Evolutionary conservation across 2,797 vertebrate species (phyloP), one percentile per base, ranked within the genome.

Genomic region (Rhynchonycteris naso): DNA sequence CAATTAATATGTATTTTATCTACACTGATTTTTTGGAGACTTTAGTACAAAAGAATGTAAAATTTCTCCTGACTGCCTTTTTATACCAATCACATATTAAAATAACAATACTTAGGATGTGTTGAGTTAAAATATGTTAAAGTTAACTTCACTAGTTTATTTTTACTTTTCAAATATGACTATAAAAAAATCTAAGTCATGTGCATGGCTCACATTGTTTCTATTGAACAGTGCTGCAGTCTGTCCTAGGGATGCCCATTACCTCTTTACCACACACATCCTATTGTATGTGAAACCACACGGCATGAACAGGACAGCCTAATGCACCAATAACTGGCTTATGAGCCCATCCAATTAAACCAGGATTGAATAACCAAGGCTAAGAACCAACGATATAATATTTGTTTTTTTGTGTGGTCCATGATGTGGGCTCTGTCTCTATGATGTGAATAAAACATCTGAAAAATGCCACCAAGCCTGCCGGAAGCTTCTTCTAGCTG

Each of bases 31-130:
- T 90, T 83, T 90, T 83, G 82, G 91, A 95, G 74, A 33, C 58
- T 38, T 85, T 50, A 56, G 35, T 80, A 63, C 33, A 83, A 93
- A 95, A 91, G 11, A 11, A 4, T 80, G 4, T 72, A 72, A 81
- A 91, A 80, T 63, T 88, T 81, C 43, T 93, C 76, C 28, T 68
- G 92, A 87, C 76, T 93, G 35, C 26, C 50, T 89, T 94, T 95
- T 88, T 50, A 72, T 94, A 68, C 24, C 35, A 54, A 92, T 93
- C 88, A 35, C 15, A 21, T 85, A 21, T 92, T 93, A 28, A 91
- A 79, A 61, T 81, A 63, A 63, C 71, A 84, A 63, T 81, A 92
- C 85, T 88, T 95, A 78, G 54, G 56, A 69, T 86, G 66, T 24
- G 13, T 43, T 90, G 16, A 24, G 16, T 93, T 88, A 83, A 90